These are phyloP conservation scores for Syritta pipiens DNA, from an alignment of 2,888 invertebrate species.

Conservation along the genomic window DNA sequence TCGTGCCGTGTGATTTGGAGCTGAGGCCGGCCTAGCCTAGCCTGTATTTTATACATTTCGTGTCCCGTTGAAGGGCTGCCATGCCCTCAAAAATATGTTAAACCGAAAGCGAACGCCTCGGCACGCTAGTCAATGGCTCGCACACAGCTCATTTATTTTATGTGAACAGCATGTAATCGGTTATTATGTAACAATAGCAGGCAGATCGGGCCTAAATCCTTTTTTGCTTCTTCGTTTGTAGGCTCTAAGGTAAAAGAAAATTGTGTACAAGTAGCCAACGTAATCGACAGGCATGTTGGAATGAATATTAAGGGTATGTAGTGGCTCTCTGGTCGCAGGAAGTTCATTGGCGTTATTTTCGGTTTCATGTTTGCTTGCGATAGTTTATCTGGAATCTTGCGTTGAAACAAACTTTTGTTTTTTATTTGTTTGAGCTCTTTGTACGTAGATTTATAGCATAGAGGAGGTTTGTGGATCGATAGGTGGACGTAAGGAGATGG, in stretches of 20 bases:
- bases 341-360: constrained; percentile 54
- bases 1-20: constrained; percentile 42
- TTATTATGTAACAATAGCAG: constrained; percentile 50
- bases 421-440: too few relatives aligned
- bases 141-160: constrained; percentile 38
- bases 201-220: constrained; percentile 32
- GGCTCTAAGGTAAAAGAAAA: neutral
- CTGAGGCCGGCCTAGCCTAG: neutral
- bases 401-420: constrained; percentile 47
- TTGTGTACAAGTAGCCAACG: neutral
- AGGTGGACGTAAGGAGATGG: too few relatives aligned
- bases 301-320: too few relatives aligned
- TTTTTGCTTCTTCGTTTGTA: neutral
- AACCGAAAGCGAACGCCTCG: constrained; percentile 10
- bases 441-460: too few relatives aligned
- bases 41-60: constrained; percentile 25
- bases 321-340: constrained; percentile 35
- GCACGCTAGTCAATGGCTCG: constrained; percentile 31
- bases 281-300: constrained; percentile 47
- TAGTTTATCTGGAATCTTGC: constrained; percentile 60
- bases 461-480: too few relatives aligned
- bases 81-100: constrained; percentile 29
- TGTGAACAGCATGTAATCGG: constrained; percentile 54
- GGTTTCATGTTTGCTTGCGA: constrained; percentile 56
- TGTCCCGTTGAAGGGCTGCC: constrained; percentile 42